Evolutionary conservation across 2,888 invertebrate species (phyloP).

Genomic region (Machimus rusticus): DNA sequence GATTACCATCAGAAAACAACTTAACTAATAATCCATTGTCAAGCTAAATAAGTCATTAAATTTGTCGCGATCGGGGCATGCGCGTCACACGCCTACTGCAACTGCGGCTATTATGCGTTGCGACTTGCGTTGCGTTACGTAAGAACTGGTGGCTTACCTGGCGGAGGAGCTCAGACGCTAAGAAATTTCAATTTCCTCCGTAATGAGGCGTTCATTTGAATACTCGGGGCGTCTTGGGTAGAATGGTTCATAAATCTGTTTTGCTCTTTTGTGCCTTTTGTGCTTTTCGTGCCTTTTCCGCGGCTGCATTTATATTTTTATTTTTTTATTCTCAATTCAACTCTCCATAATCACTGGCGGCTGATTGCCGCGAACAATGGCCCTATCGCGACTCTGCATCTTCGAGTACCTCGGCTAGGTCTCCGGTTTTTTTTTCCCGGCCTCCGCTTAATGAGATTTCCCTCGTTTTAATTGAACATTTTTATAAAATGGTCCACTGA

Average conservation of each 20-base stretch:
- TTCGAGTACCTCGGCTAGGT: slow-evolving; percentile 12
- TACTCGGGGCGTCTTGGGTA: slow-evolving; percentile 13
- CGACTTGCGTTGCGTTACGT: background rate
- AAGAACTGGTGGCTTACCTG: background rate
- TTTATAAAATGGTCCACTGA: slow-evolving; percentile 42
- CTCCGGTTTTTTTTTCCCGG: background rate
- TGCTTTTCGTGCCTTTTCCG: slow-evolving; percentile 15
- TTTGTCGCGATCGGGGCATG: slow-evolving; percentile 55
- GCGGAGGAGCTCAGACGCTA: background rate
- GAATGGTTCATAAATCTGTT: slow-evolving; percentile 19
- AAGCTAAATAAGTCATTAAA: slow-evolving; percentile 59
- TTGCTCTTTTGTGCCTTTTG: background rate
- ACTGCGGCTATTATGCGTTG: background rate
- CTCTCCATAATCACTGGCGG: slow-evolving; percentile 40
- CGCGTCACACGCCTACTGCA: slow-evolving; percentile 9
- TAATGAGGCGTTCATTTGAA: slow-evolving; percentile 32
- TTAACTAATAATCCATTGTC: slow-evolving; percentile 47
- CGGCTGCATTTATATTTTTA: background rate
- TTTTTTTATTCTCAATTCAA: background rate
- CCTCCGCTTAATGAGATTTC: slow-evolving; percentile 43
- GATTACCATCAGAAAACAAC: slow-evolving; percentile 22
- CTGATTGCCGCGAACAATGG: slow-evolving; percentile 43
- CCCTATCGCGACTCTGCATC: slow-evolving; percentile 36
- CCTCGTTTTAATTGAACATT: slow-evolving; percentile 43
- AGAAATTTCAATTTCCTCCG: slow-evolving; percentile 44